Evolutionary conservation across 2,113 vertebrate genomes (phyloP), one percentile per base, ranked within the genome.

Genomic region (Phycodurus eques): DNA sequence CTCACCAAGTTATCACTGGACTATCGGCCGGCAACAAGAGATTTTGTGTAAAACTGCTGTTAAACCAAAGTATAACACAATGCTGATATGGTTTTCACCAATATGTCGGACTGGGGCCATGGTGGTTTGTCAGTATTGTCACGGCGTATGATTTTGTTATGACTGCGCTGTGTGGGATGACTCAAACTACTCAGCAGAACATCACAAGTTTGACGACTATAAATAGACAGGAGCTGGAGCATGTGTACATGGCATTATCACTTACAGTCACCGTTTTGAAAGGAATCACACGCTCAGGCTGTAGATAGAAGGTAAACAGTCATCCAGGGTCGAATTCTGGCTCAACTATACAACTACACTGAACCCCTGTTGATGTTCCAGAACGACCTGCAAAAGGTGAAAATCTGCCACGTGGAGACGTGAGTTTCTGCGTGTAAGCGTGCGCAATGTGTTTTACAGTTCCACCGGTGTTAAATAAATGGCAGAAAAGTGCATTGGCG

Each of bases 111-210:
- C 15, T 35, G 47, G 76, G 61, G 20, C 63, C n/a, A 27, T 54
- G 65, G 35, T 67, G 56, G 56, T 27, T 59, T 59, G 22, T 59
- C 22, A 5, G 43, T 72, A 54, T 61, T 27, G 79, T 78, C 10
- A 0, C 68, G 70, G 73, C 67, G 20, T 74, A 74, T 78, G 83
- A 87, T 88, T 84, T 85, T 20, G 83, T 81, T 66, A 72, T 81
- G 66, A 0, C 71, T 71, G 79, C 70, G 72, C 77, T 80, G 80
- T 74, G 83, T 67, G 27, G 68, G 72, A 75, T 77, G 80, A 84
- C 80, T 86, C 79, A 80, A 84, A 86, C 83, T 80, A 71, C 83
- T 87, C 83, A 70, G 87, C 88, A 84, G 80, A 89, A 84, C 62
- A 73, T 80, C 56, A 68, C 88, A 75, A 87, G 77, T 88, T 83